Evolutionary conservation across 2,888 invertebrate genomes (phyloP).

Genomic region (Caenorhabditis zanzibari): DNA sequence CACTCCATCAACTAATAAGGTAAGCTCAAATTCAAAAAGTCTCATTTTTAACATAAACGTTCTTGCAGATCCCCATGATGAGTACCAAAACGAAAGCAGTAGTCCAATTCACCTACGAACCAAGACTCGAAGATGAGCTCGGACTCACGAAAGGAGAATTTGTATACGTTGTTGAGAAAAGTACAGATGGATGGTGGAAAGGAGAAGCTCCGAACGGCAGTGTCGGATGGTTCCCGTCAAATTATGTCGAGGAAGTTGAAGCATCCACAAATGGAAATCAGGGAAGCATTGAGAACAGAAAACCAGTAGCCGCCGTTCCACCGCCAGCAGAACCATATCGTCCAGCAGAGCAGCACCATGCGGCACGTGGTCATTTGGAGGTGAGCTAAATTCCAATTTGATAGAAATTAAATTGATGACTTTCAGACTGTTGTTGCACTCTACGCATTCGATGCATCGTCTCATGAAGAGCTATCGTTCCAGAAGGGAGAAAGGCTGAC

Average conservation of each 20-base stretch:
- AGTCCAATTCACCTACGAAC: conserved; percentile 91
- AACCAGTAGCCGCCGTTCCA: conserved; percentile 42
- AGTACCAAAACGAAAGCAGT: conserved; percentile 86
- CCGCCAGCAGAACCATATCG: conserved; percentile 17
- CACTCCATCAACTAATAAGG: conserved; percentile 62
- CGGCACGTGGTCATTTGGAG: conserved; percentile 38
- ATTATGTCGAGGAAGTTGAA: conserved; percentile 89
- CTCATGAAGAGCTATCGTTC: conserved; percentile 85
- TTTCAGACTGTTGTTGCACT: conserved; percentile 77
- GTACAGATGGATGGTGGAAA: conserved; percentile 99
- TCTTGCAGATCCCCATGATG: conserved; percentile 62
- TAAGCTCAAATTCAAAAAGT: background rate
- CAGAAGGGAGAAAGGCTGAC: conserved; percentile 89
- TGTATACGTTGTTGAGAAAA: conserved; percentile 96
- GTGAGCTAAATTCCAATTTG: background rate
- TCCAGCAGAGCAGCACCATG: conserved; percentile 1
- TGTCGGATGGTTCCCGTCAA: conserved; percentile 97
- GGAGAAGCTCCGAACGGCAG: conserved; percentile 86
- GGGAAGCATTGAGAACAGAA: conserved; percentile 62
- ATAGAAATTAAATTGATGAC: background rate
- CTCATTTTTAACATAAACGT: background rate
- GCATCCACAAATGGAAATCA: conserved; percentile 66
- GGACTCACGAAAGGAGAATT: conserved; percentile 95
- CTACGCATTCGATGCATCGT: conserved; percentile 87
- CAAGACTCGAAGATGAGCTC: conserved; percentile 96